Base-by-base conservation (phyloP, 2,888 invertebrate genomes). In the Pristionchus maxplancki region DNA sequence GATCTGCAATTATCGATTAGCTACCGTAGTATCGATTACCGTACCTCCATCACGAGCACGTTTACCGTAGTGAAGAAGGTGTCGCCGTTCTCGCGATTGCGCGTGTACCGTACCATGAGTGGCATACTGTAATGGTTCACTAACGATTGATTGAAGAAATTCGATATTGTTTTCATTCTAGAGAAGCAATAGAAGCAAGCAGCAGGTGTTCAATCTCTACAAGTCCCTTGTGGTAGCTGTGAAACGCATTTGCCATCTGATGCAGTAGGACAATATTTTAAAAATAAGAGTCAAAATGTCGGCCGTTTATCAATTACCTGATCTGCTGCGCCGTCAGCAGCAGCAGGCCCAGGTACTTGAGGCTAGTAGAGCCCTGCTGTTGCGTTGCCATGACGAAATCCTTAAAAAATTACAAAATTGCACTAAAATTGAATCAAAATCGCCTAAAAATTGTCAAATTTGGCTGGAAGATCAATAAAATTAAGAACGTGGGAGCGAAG, bases 11-110 rank as follows among this genome's bases (percentile, higher is more conserved):
- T 67, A 28, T 67, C 62, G 84, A 67, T 86, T 86, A 67, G 64
- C 4, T 4, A n/a, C 15, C 28, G 17, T 58, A n/a, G 28, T 48
- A 81, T 81, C 81, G 50, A 81, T 81, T n/a, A 13, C 31, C 71
- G 40, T 37, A 94, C 89, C 88, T 94, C 94, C 94, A 94, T 94
- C 88, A 93, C 90, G 82, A 94, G 93, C 2, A 94, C 94, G 89
- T 94, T 94, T 34, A 94, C 94, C 50, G 94, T 94, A 24, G 94
- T 93, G 62, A 94, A 91, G 88, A 94, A 94, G 9, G 93, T 91
- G 17, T 93, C 90, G 6, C 89, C 88, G 62, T 91, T 90, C 53
- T 91, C 90, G 28, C 93, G 89, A 40, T 93, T 91, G 37, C 94
- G 88, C 2, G 94, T 90, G 81, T 94, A 93, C 67, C 94, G 89